These are phyloP conservation scores for Melanotaenia maccullochi DNA, from an alignment of 2,797 vertebrate genomes.

Conservation along the genomic window DNA sequence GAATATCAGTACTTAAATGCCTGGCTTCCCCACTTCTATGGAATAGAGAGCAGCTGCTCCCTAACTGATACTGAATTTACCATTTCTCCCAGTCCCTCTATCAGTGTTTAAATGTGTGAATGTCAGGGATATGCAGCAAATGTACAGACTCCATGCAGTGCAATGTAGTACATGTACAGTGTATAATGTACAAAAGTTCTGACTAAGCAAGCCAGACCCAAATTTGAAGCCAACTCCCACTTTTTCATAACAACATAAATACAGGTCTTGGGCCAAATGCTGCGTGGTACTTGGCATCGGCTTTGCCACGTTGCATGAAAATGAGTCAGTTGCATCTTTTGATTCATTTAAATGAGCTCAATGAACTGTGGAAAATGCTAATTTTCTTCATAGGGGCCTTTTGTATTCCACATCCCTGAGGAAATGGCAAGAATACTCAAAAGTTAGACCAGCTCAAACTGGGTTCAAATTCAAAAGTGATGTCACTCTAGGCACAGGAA, in stretches of 20 bases:
- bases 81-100: not conserved
- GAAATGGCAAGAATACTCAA: conserved; percentile 63
- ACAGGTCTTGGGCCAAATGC: conserved; percentile 32
- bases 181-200: not conserved
- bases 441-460: conserved; percentile 62
- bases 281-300: conserved; percentile 38
- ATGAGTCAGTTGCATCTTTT: conserved; percentile 74
- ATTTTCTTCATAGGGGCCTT: conserved; percentile 75
- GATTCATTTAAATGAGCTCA: conserved; percentile 78
- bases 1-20: not conserved
- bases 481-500: conserved; percentile 43
- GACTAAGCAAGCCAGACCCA: conserved; percentile 5
- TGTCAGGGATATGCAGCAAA: not conserved
- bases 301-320: conserved; percentile 56
- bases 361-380: conserved; percentile 77
- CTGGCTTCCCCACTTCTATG: not conserved
- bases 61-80: not conserved
- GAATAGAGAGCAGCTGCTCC: no score
- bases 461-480: conserved; percentile 55
- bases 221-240: conserved; percentile 20
- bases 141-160: not conserved
- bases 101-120: not conserved
- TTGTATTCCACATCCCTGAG: conserved; percentile 69
- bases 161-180: not conserved
- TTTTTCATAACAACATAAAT: conserved; percentile 31